phyloP scores from a whole-genome alignment of 2,113 vertebrate genomes.

The Agapornis roseicollis region DNA sequence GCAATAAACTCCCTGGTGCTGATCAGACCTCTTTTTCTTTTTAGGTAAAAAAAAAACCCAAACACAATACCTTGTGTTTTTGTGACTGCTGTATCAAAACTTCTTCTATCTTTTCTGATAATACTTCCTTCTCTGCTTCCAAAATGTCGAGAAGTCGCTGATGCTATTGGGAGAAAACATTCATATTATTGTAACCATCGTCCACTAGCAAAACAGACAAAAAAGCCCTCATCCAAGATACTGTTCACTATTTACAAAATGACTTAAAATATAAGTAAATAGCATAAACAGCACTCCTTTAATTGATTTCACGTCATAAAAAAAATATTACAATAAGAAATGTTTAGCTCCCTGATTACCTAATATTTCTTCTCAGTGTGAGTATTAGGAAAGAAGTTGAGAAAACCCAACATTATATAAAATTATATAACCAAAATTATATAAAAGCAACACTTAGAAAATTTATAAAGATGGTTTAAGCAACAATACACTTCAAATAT shows the following conservation, averaged over 20 bases:
- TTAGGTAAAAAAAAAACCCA: neutral
- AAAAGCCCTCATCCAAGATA: neutral
- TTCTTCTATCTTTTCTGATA: slow-evolving; percentile 71
- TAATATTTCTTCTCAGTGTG: neutral
- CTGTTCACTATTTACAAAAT: neutral
- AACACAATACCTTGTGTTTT: slow-evolving; percentile 74
- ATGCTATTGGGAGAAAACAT: slow-evolving; percentile 69
- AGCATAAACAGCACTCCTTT: neutral
- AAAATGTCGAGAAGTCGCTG: slow-evolving; percentile 77
- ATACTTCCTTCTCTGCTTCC: slow-evolving; percentile 70
- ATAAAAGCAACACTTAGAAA: neutral
- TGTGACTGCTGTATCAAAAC: slow-evolving; percentile 69
- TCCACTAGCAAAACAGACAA: neutral
- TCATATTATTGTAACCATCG: neutral
- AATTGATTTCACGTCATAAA: neutral
- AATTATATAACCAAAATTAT: too few species aligned
- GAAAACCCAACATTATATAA: neutral
- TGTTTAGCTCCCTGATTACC: neutral
- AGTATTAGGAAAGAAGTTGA: neutral
- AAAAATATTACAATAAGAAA: neutral
- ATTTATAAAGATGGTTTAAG: neutral
- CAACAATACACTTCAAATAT: neutral
- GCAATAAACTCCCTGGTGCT: neutral
- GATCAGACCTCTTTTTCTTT: neutral
- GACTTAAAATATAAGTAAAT: neutral